These are phyloP conservation scores for Balaenoptera acutorostrata DNA, from an alignment of 2,113 vertebrate genomes.

Conservation along the genomic window DNA sequence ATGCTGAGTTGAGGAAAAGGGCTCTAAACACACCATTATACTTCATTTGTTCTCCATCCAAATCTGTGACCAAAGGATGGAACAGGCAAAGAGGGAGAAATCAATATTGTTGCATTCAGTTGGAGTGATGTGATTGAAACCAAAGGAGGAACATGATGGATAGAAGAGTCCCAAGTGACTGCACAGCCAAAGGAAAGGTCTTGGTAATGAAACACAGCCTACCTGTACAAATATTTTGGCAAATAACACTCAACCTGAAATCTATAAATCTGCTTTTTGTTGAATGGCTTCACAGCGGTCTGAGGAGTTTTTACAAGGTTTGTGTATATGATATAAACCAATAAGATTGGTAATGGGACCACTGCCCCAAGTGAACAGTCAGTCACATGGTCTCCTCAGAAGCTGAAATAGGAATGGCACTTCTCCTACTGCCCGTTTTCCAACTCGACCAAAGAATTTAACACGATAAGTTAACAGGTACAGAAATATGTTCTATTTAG, in stretches of 20 bases:
- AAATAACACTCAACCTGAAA: neutral
- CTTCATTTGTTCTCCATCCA: neutral
- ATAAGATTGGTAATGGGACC: rapidly evolving
- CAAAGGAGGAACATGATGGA: neutral
- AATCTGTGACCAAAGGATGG: neutral
- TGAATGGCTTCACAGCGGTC: neutral
- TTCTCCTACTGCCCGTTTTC: neutral
- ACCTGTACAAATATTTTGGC: neutral
- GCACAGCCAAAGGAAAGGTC: neutral
- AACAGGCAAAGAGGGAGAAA: neutral
- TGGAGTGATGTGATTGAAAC: neutral
- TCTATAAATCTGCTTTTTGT: neutral
- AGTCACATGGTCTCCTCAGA: neutral
- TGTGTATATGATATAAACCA: neutral
- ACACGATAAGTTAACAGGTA: neutral
- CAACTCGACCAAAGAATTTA: neutral
- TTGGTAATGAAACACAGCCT: neutral
- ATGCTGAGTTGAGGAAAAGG: neutral
- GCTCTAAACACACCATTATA: neutral
- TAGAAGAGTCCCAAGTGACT: rapidly evolving
- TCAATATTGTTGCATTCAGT: neutral
- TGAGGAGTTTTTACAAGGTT: neutral
- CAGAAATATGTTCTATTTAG: neutral
- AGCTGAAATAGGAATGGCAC: neutral
- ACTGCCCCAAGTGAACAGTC: too few species aligned